Conservation (phyloP, 1,140 invertebrate species). For the Drosophila ohnishii region DNA sequence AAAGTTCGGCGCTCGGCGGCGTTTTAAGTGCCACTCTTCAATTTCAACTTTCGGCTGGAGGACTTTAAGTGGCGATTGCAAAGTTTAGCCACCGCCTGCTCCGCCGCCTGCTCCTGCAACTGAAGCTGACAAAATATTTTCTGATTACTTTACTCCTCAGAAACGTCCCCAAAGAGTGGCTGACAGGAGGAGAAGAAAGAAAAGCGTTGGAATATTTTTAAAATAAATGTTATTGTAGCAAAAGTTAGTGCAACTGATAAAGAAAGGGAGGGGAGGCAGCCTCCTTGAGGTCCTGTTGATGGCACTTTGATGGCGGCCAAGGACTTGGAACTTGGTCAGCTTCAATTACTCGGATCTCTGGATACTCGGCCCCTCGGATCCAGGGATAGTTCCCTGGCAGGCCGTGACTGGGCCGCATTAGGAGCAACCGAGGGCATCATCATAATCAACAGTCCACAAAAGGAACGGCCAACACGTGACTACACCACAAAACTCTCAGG, state of each 20-base stretch:
- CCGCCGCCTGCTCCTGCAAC: slow-evolving; percentile 20
- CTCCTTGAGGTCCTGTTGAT: slow-evolving; percentile 59
- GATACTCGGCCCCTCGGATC: neutral
- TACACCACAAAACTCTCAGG: slow-evolving; percentile 56
- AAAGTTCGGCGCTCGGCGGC: slow-evolving; percentile 5
- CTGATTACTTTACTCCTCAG: slow-evolving; percentile 70
- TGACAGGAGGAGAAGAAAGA: slow-evolving; percentile 1
- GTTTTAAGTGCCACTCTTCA: slow-evolving; percentile 40
- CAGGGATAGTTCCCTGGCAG: slow-evolving; percentile 16
- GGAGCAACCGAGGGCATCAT: slow-evolving; percentile 34
- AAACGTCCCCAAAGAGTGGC: slow-evolving; percentile 31
- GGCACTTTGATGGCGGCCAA: slow-evolving; percentile 63
- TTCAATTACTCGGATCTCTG: slow-evolving; percentile 33
- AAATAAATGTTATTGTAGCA: slow-evolving; percentile 77
- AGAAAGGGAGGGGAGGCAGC: neutral
- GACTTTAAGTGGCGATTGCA: slow-evolving; percentile 46
- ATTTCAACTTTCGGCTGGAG: slow-evolving; percentile 50
- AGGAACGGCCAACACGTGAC: slow-evolving; percentile 44
- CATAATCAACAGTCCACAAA: slow-evolving; percentile 57
- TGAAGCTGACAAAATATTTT: slow-evolving; percentile 78
- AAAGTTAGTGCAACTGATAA: slow-evolving; percentile 75
- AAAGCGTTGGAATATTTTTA: slow-evolving; percentile 59
- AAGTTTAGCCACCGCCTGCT: slow-evolving; percentile 20
- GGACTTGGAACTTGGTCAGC: slow-evolving; percentile 26
- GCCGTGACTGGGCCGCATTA: slow-evolving; percentile 44